A percentile compares a stretch with the other conserved stretches of the same genome.
phyloP scores from a whole-genome alignment of 2,113 vertebrate species.

The Numida meleagris region DNA sequence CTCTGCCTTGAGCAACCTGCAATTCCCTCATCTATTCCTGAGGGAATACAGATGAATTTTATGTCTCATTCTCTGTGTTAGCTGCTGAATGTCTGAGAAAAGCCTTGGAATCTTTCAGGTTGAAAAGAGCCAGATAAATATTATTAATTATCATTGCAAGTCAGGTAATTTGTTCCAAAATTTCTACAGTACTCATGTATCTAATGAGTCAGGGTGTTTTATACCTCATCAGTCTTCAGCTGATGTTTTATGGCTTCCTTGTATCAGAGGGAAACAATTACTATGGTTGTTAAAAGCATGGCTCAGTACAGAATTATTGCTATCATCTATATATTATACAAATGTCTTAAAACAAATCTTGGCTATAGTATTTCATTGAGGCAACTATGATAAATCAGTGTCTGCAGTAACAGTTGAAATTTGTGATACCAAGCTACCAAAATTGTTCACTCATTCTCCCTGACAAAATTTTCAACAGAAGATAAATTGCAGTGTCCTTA shows the following conservation, averaged over 20 bases:
- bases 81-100: neutral
- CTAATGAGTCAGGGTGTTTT: conserved; percentile 24
- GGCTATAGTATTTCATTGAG: neutral
- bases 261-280: conserved; percentile 5
- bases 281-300: neutral
- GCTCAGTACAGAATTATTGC: conserved; percentile 8
- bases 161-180: conserved; percentile 26
- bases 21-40: neutral
- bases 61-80: neutral
- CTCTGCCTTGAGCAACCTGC: neutral
- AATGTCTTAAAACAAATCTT: conserved; percentile 11
- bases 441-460: neutral
- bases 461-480: neutral
- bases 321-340: neutral
- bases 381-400: neutral
- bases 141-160: conserved; percentile 21
- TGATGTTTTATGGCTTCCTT: conserved; percentile 30
- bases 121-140: conserved; percentile 1
- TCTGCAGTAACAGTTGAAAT: neutral
- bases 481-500: neutral
- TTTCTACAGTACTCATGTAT: neutral
- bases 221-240: conserved; percentile 26
- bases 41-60: neutral
- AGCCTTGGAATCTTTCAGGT: neutral
- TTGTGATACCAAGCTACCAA: neutral